A percentile compares a stretch with the other conserved stretches of the same genome.
phyloP scores from a whole-genome alignment of 2,888 invertebrate genomes.

The Julus scandinavius region DNA sequence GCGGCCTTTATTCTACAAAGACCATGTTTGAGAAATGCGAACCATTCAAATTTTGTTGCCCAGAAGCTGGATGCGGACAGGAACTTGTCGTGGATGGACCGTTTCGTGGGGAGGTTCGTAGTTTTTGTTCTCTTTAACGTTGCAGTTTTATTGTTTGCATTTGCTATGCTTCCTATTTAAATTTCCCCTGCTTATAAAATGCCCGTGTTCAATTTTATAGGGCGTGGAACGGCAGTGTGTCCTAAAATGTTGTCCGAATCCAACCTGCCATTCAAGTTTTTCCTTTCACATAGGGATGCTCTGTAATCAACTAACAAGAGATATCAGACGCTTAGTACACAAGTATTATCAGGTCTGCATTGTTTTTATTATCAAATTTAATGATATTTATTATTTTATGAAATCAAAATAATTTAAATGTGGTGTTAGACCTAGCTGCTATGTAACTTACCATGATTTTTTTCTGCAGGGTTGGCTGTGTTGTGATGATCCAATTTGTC shows the following conservation, averaged over 20 bases:
- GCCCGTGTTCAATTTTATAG: constrained; percentile 59
- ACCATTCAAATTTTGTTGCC: constrained; percentile 73
- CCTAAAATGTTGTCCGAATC: constrained; percentile 78
- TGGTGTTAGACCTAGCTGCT: neutral
- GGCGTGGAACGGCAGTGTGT: constrained; percentile 62
- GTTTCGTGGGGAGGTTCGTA: constrained; percentile 65
- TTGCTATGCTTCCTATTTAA: neutral
- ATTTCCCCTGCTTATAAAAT: neutral
- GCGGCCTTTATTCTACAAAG: neutral
- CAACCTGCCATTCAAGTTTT: constrained; percentile 75
- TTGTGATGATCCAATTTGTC: constrained; percentile 91
- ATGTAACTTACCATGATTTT: neutral
- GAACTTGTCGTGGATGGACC: constrained; percentile 68
- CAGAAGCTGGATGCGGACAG: constrained; percentile 66
- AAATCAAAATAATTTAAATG: neutral
- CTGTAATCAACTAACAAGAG: constrained; percentile 78
- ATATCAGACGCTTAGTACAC: constrained; percentile 75
- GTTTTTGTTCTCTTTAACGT: neutral
- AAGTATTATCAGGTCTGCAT: constrained; percentile 77
- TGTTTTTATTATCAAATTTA: neutral
- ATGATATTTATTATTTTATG: neutral
- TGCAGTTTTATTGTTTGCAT: neutral
- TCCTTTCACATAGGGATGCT: constrained; percentile 75
- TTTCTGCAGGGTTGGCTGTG: constrained; percentile 75
- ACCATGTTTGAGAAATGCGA: constrained; percentile 69